These are phyloP conservation scores for Thamnophis elegans DNA, from an alignment of 2,797 vertebrate species.

Conservation along the genomic window DNA sequence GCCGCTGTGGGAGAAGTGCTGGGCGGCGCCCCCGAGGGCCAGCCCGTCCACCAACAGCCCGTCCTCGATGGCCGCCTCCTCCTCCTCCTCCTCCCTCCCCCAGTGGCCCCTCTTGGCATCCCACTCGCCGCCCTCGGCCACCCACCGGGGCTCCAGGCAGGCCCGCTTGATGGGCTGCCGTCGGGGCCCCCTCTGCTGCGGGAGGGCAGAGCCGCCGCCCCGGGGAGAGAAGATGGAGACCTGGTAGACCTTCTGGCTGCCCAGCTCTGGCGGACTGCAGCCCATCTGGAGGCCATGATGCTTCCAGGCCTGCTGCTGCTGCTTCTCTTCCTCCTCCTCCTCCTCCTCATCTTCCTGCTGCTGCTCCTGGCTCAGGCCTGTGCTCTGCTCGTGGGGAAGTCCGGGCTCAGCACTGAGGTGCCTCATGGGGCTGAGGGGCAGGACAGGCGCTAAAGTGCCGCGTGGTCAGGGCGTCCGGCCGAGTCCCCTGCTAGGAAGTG, in stretches of 20 bases:
- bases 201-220: constrained; percentile 77
- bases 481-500: constrained; percentile 52
- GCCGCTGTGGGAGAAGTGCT: constrained; percentile 81
- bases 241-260: constrained; percentile 94
- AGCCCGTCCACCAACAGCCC: constrained; percentile 73
- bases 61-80: constrained; percentile 76
- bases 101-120: constrained; percentile 79
- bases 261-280: constrained; percentile 84
- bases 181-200: constrained; percentile 48
- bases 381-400: constrained; percentile 80
- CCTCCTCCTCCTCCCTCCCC: constrained; percentile 65
- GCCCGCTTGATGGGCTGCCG: constrained; percentile 74
- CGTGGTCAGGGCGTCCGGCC: constrained; percentile 7
- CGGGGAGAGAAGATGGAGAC: constrained; percentile 94
- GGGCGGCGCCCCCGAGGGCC: constrained; percentile 72
- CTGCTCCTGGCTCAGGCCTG: constrained; percentile 50
- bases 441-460: constrained; percentile 52
- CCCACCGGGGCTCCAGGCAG: constrained; percentile 60
- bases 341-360: constrained; percentile 52
- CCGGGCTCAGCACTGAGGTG: constrained; percentile 89
- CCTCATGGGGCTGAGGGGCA: constrained; percentile 81
- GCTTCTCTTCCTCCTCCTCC: constrained; percentile 24
- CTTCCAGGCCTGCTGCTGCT: constrained; percentile 26
- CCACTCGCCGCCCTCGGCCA: constrained; percentile 64
- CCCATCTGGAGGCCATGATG: constrained; percentile 76